phyloP scores from a whole-genome alignment of 2,113 vertebrate genomes.

The Cheilinus undulatus region DNA sequence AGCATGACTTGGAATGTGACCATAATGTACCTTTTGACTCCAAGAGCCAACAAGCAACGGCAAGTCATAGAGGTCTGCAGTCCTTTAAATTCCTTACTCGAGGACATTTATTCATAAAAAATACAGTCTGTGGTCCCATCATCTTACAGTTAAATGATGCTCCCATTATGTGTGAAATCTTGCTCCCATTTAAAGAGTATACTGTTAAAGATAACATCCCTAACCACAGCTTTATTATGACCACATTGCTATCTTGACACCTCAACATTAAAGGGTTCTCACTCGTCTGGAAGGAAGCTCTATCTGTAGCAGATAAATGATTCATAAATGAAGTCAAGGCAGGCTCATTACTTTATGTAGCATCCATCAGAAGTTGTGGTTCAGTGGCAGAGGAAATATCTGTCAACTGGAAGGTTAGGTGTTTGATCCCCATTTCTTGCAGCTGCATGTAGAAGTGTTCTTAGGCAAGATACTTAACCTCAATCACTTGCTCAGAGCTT shows the following conservation, averaged over 20 bases:
- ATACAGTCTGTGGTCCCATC: too few species aligned
- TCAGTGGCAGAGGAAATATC: too few species aligned
- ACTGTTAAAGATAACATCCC: slow-evolving; percentile 4
- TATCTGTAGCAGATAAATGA: background rate
- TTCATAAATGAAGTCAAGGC: background rate
- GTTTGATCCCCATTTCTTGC: too few species aligned
- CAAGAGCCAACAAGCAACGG: slow-evolving; percentile 36
- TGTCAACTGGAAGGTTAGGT: too few species aligned
- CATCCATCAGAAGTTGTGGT: too few species aligned
- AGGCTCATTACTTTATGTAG: background rate
- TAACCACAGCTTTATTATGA: background rate
- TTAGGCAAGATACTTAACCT: too few species aligned
- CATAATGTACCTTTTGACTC: slow-evolving; percentile 59
- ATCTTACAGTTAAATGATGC: too few species aligned
- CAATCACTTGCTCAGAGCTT: too few species aligned
- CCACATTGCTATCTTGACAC: background rate
- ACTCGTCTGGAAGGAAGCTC: background rate
- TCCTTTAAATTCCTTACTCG: background rate
- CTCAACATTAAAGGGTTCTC: background rate
- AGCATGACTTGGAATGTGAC: slow-evolving; percentile 77
- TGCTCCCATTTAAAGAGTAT: too few species aligned
- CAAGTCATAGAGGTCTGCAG: background rate
- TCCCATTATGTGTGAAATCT: too few species aligned
- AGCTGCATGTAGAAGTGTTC: too few species aligned
- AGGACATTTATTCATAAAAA: slow-evolving; percentile 4